Conservation (phyloP, 1,140 invertebrate genomes). For the Papilio polyxenes region DNA sequence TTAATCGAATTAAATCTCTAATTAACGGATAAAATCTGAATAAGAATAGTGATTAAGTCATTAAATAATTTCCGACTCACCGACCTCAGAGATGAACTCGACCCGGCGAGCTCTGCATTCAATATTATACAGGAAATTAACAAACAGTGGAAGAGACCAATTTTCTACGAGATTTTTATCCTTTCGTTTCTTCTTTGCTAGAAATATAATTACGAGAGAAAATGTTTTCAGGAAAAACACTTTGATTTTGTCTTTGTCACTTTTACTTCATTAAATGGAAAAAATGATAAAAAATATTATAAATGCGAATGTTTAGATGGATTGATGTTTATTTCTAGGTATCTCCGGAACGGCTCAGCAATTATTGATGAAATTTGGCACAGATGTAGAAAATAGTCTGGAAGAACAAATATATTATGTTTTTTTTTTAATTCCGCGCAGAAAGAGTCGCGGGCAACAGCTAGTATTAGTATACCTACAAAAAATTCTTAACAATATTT, state of each 20-base stretch:
- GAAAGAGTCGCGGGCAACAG: no score
- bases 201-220: not conserved
- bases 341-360: no score
- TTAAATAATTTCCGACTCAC: conserved; percentile 13
- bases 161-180: conserved; percentile 13
- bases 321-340: no score
- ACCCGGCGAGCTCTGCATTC: not conserved
- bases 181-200: not conserved
- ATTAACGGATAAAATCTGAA: not conserved
- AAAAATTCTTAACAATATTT: no score
- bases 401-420: no score
- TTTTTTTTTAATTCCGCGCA: no score
- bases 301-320: no score
- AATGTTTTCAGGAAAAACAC: not conserved
- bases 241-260: not conserved
- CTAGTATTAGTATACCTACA: no score
- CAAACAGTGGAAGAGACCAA: not conserved
- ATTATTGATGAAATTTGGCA: no score
- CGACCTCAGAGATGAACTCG: not conserved
- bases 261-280: not conserved
- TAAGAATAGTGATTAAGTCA: conserved; percentile 7
- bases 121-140: conserved; percentile 8
- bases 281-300: no score
- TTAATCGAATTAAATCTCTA: not conserved
- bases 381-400: no score